These are phyloP conservation scores for Drosophila miranda DNA, from an alignment of 1,140 invertebrate genomes.

Conservation along the genomic window DNA sequence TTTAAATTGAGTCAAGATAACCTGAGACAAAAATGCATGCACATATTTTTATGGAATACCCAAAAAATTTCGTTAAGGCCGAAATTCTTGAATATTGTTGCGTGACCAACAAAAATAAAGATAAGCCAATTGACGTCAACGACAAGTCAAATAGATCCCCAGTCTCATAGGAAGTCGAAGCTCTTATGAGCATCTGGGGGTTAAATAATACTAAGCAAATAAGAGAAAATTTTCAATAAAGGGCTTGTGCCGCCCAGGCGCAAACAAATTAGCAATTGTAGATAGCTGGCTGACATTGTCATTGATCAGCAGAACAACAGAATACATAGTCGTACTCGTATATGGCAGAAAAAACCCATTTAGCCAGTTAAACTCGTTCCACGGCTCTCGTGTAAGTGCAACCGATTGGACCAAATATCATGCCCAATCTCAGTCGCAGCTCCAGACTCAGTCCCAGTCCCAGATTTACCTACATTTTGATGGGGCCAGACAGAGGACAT, in stretches of 20 bases:
- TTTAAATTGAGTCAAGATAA: too few species aligned
- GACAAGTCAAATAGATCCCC: not conserved
- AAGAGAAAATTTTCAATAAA: constrained; percentile 8
- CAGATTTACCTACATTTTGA: constrained; percentile 13
- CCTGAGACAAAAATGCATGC: too few species aligned
- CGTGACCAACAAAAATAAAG: too few species aligned
- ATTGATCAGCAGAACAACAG: constrained; percentile 35
- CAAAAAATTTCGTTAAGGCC: too few species aligned
- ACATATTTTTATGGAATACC: too few species aligned
- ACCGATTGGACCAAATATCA: constrained; percentile 7
- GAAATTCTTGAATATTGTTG: too few species aligned
- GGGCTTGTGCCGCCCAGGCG: not conserved
- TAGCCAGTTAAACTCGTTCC: constrained; percentile 62
- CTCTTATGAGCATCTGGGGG: not conserved
- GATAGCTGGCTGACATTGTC: constrained; percentile 21
- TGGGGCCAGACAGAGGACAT: not conserved
- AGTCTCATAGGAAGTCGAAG: not conserved
- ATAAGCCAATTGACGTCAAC: too few species aligned
- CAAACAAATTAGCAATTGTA: constrained; percentile 1
- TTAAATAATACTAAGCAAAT: not conserved
- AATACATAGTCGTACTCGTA: not conserved
- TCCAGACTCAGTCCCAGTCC: too few species aligned
- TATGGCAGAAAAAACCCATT: constrained; percentile 35
- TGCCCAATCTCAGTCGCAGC: too few species aligned
- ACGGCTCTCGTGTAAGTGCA: constrained; percentile 8